Evolutionary conservation across 2,113 vertebrate genomes (phyloP).

Genomic region (Setophaga petechia): DNA sequence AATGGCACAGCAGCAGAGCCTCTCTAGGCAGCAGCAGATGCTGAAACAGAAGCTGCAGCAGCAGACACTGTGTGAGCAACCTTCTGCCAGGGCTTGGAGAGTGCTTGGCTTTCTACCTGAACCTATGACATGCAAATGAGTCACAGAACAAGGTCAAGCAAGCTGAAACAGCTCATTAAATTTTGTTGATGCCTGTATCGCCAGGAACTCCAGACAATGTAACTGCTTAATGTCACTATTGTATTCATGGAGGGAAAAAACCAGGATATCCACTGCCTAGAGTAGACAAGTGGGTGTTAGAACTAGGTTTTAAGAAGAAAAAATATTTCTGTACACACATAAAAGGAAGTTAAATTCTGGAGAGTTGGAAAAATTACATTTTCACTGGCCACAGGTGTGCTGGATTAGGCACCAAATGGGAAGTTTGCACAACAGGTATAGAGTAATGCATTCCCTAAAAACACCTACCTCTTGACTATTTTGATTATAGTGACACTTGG

Average conservation of each 20-base stretch:
- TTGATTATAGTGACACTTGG: not conserved
- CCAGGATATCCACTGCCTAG: not conserved
- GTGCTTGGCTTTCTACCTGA: not conserved
- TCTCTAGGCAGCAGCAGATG: not conserved
- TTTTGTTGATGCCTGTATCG: not conserved
- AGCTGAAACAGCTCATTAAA: slow-evolving; percentile 4
- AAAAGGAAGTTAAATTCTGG: not conserved
- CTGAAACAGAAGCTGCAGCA: not conserved
- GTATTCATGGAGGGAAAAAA: not conserved
- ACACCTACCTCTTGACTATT: not conserved
- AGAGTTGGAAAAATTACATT: not conserved
- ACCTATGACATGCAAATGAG: not conserved
- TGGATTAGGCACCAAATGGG: not conserved
- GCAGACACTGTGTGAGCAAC: not conserved
- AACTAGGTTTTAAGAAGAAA: not conserved
- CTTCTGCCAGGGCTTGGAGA: not conserved
- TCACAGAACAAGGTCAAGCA: not conserved
- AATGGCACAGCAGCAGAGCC: not conserved
- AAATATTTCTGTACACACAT: not conserved
- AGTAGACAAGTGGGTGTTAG: not conserved
- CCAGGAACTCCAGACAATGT: not conserved
- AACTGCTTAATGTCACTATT: not conserved
- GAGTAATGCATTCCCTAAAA: not conserved
- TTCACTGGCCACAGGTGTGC: not conserved
- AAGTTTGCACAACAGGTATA: not conserved